Percentiles rank a stretch among this genome's conserved stretches.
Conservation (phyloP, 1,140 invertebrate species). For the Megalonaias nervosa region DNA sequence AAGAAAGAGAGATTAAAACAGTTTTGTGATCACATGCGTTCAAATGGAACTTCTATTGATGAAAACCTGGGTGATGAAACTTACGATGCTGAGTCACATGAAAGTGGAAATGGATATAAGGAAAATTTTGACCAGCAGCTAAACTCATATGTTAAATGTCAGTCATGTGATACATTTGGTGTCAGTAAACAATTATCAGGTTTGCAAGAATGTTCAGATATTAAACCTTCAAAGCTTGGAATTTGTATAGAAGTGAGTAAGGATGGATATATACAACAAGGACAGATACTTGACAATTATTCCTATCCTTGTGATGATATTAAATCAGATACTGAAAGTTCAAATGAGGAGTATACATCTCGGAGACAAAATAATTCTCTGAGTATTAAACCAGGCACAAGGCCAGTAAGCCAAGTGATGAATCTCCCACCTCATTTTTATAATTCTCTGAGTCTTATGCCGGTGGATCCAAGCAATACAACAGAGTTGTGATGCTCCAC, state of each 20-base stretch:
- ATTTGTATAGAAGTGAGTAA: neutral
- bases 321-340: too few relatives aligned
- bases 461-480: constrained; percentile 23
- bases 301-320: too few relatives aligned
- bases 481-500: constrained; percentile 15
- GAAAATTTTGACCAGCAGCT: neutral
- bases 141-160: neutral
- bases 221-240: neutral
- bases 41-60: constrained; percentile 13
- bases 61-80: constrained; percentile 25
- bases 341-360: too few relatives aligned
- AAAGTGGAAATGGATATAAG: constrained; percentile 5
- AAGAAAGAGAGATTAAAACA: constrained; percentile 19
- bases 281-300: too few relatives aligned
- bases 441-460: constrained; percentile 15
- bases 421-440: constrained; percentile 32
- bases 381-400: too few relatives aligned
- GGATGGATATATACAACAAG: neutral
- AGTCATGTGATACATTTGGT: neutral
- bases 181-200: too few relatives aligned
- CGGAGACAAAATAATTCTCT: too few relatives aligned
- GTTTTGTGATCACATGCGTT: constrained; percentile 19
- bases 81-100: constrained; percentile 6
- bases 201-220: too few relatives aligned
- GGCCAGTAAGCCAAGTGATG: constrained; percentile 14